Conservation (phyloP, 2,113 vertebrate species). For the Recurvirostra avosetta region DNA sequence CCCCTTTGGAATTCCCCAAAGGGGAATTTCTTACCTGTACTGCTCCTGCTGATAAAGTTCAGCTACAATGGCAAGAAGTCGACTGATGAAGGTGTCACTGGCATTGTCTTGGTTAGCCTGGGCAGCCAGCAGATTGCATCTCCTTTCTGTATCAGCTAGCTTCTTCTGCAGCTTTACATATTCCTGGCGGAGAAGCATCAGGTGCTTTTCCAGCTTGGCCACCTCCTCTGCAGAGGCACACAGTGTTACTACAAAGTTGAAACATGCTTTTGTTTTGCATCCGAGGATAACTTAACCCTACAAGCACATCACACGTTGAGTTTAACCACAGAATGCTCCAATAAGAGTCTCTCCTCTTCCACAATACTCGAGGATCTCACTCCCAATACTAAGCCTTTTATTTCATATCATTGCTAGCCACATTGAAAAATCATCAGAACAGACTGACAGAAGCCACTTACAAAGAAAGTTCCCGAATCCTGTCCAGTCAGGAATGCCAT, state of each 20-base stretch:
- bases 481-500: not conserved
- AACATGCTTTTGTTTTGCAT: not conserved
- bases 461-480: not conserved
- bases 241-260: not conserved
- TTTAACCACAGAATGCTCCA: not conserved
- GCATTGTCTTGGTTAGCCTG: constrained; percentile 79
- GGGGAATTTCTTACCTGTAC: constrained; percentile 82
- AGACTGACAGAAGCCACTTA: not conserved
- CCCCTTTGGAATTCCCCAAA: too few relatives aligned
- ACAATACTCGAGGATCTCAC: not conserved
- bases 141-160: constrained; percentile 91
- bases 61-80: constrained; percentile 88
- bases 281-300: not conserved
- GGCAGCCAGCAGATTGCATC: constrained; percentile 85
- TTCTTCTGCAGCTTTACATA: constrained; percentile 99
- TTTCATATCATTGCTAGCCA: not conserved
- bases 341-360: not conserved
- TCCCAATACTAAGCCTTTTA: not conserved
- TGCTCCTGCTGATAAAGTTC: constrained; percentile 92
- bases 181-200: constrained; percentile 95
- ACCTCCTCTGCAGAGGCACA: constrained; percentile 88
- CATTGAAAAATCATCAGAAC: not conserved
- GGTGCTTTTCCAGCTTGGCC: constrained; percentile 98
- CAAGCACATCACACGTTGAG: not conserved
- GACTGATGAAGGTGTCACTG: constrained; percentile 90